Conservation (phyloP, 1,140 invertebrate genomes). For the Bicyclus anynana region DNA sequence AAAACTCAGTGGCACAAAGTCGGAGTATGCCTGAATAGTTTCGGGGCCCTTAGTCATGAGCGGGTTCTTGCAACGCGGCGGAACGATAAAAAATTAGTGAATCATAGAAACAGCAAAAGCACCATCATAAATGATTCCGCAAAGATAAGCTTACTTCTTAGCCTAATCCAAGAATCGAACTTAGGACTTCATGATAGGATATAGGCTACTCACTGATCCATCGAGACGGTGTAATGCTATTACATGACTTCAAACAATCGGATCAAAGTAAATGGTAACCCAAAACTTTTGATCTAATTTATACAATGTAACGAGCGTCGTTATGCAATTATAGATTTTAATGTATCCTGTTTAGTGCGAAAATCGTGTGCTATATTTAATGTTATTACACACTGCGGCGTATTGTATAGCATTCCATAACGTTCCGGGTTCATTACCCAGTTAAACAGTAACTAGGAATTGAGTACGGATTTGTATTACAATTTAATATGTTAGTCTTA, state of each 20-base stretch:
- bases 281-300: not conserved
- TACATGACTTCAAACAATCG: not conserved
- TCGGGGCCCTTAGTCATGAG: too few species aligned
- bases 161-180: too few species aligned
- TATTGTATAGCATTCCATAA: slow-evolving; percentile 14
- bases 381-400: slow-evolving; percentile 7
- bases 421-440: slow-evolving; percentile 27
- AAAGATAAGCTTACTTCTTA: too few species aligned
- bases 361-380: slow-evolving; percentile 8
- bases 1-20: too few species aligned
- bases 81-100: too few species aligned
- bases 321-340: slow-evolving; percentile 2
- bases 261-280: not conserved
- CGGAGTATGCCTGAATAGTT: too few species aligned
- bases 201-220: too few species aligned
- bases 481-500: not conserved
- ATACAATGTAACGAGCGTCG: not conserved
- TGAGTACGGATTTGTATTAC: slow-evolving; percentile 2
- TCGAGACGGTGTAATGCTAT: too few species aligned
- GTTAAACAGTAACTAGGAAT: slow-evolving; percentile 17
- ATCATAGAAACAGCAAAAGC: too few species aligned
- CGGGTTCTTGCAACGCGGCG: too few species aligned
- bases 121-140: too few species aligned
- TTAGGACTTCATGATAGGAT: too few species aligned
- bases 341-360: not conserved